Evolutionary conservation across 2,797 vertebrate genomes (phyloP).

Genomic region (Cynodonichthys magdalenae): DNA sequence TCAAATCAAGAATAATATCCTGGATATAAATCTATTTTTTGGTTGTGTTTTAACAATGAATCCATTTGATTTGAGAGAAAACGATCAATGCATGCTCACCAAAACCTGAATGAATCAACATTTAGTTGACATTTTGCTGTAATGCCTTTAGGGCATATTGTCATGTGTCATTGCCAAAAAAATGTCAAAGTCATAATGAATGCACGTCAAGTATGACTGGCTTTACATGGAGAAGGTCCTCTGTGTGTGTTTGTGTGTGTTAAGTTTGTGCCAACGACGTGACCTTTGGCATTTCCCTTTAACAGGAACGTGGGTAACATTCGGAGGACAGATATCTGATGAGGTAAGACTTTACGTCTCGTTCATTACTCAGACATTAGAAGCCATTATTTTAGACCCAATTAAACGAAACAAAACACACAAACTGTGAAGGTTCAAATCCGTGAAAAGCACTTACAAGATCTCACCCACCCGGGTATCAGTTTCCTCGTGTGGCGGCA

Average conservation of each 20-base stretch:
- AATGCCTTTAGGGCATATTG: slow-evolving; percentile 27
- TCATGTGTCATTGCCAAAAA: slow-evolving; percentile 26
- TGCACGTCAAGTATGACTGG: slow-evolving; percentile 9
- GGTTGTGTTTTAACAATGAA: not conserved
- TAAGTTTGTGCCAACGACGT: slow-evolving; percentile 30
- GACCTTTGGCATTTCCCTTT: slow-evolving; percentile 48
- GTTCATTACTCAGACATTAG: slow-evolving; percentile 18
- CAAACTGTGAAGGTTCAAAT: slow-evolving; percentile 10
- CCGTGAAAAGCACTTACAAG: slow-evolving; percentile 17
- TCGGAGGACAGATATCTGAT: slow-evolving; percentile 96
- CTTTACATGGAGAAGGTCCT: slow-evolving; percentile 9
- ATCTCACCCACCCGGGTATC: slow-evolving; percentile 12
- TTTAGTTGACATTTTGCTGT: slow-evolving; percentile 52
- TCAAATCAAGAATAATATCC: no score
- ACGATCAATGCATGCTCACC: not conserved
- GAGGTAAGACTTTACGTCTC: slow-evolving; percentile 84
- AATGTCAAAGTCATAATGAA: slow-evolving; percentile 47
- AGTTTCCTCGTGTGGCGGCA: slow-evolving; percentile 22
- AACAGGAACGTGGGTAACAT: slow-evolving; percentile 97
- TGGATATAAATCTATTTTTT: no score
- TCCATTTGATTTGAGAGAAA: not conserved
- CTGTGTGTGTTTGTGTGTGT: slow-evolving; percentile 2
- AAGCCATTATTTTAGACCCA: slow-evolving; percentile 22
- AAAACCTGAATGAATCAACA: slow-evolving; percentile 4
- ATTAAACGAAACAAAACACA: slow-evolving; percentile 11